Evolutionary conservation across 2,888 invertebrate species (phyloP).

Genomic region (Gymnosoma rotundatum): DNA sequence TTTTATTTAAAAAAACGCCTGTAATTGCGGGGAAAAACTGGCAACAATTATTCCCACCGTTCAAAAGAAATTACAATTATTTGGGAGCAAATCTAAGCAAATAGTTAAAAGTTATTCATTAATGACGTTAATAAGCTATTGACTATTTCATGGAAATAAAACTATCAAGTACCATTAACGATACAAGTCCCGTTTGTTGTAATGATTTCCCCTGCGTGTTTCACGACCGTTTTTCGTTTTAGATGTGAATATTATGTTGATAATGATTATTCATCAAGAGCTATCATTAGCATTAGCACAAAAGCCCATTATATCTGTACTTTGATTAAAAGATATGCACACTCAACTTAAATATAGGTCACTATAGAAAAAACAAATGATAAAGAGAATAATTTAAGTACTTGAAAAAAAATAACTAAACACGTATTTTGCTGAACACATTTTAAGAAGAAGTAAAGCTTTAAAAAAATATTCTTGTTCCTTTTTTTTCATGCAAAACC

Average conservation of each 20-base stretch:
- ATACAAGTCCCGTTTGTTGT: slow-evolving; percentile 13
- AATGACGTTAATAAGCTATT: too few relatives aligned
- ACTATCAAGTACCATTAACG: background rate
- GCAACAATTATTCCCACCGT: too few relatives aligned
- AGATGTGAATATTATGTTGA: slow-evolving; percentile 11
- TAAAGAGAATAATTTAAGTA: background rate
- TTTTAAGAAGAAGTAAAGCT: slow-evolving; percentile 20
- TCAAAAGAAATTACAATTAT: too few relatives aligned
- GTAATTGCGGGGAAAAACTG: too few relatives aligned
- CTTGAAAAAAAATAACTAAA: slow-evolving; percentile 15
- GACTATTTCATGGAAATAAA: slow-evolving; percentile 1
- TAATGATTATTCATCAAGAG: slow-evolving; percentile 57
- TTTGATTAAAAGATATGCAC: slow-evolving; percentile 29
- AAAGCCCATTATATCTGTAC: slow-evolving; percentile 58
- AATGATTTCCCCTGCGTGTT: slow-evolving; percentile 22
- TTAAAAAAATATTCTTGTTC: background rate
- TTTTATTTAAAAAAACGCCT: too few relatives aligned
- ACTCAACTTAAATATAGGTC: slow-evolving; percentile 63
- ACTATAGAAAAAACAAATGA: slow-evolving; percentile 9
- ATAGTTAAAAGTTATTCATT: too few relatives aligned
- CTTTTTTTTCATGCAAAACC: slow-evolving; percentile 58
- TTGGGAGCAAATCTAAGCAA: too few relatives aligned
- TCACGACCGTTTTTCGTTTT: slow-evolving; percentile 25
- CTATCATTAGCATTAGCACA: slow-evolving; percentile 58
- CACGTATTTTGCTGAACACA: slow-evolving; percentile 35